Evolutionary conservation across 2,888 invertebrate species (phyloP).

Genomic region (Tubulanus polymorphus): DNA sequence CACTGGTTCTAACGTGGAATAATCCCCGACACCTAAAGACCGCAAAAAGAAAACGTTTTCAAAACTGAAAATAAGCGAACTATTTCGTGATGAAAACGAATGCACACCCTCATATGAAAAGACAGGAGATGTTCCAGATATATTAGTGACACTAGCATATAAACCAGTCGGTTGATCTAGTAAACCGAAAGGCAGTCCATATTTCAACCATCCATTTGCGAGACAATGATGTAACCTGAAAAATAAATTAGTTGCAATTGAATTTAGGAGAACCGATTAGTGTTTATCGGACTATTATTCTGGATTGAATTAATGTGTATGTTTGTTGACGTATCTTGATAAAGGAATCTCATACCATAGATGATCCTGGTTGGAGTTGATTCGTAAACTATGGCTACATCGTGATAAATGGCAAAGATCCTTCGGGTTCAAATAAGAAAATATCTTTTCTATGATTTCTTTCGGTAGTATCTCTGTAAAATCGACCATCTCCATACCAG

Average conservation of each 20-base stretch:
- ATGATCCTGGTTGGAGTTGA: conserved; percentile 30
- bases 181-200: conserved; percentile 30
- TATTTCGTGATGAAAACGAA: too few relatives aligned
- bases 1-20: conserved; percentile 30
- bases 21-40: too few relatives aligned
- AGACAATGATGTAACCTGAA: conserved; percentile 40
- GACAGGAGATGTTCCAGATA: conserved; percentile 41
- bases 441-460: conserved; percentile 34
- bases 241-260: not conserved
- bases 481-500: too few relatives aligned
- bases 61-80: too few relatives aligned
- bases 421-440: conserved; percentile 25
- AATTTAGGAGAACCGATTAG: not conserved
- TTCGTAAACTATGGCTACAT: conserved; percentile 34
- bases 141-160: conserved; percentile 27
- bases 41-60: conserved; percentile 14
- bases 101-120: conserved; percentile 36
- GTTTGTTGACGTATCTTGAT: too few relatives aligned
- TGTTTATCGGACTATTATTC: not conserved
- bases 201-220: conserved; percentile 32
- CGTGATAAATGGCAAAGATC: conserved; percentile 29
- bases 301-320: too few relatives aligned
- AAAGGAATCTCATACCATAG: conserved; percentile 34
- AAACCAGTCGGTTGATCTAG: conserved; percentile 24
- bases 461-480: conserved; percentile 29